Evolutionary conservation across 2,797 vertebrate genomes (phyloP), one percentile per base, ranked within the genome.

Genomic region (Cossypha caffra): DNA sequence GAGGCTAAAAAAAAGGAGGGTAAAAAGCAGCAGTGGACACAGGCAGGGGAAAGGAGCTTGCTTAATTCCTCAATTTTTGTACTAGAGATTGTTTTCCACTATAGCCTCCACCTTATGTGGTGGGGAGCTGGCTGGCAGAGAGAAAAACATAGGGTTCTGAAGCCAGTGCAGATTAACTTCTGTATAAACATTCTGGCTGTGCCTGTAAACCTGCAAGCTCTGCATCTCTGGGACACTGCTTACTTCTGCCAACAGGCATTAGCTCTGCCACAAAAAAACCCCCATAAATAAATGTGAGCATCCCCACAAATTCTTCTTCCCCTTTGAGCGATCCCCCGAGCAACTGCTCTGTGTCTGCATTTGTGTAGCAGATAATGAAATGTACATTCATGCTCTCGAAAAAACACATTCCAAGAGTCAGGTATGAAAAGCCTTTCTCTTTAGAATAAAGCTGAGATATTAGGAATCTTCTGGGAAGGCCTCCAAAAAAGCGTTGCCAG

Each of bases 391-490:
- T 42, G 20, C 37, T 48, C 66, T 57, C 8, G 4, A 78, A 83
- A 78, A 48, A 57, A 23, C 31, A 63, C 9, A 11, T 50, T 93
- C 51, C 33, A 93, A 91, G 62, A 84, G 55, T 38, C 19, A n/a
- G 45, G 51, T 69, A 93, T 61, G 90, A 86, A 88, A 88, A 88
- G 11, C 17, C 48, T 55, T 88, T 88, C 19, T 77, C 40, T 86
- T 81, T 42, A 85, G 31, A 64, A 47, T 35, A 50, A 90, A 69
- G 59, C 47, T 90, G 24, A 72, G 54, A 72, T 84, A 66, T 61
- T 42, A 66, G 14, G 72, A 86, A 78, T 78, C 82, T 81, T 86
- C 91, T 81, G 87, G 87, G 87, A 97, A 90, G 55, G 73, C 29
- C 79, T 95, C 87, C 95, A 95, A 88, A 88, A 74, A 77, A 74